Conservation (phyloP, 2,113 vertebrate species). For the Pseudopipra pipra region DNA sequence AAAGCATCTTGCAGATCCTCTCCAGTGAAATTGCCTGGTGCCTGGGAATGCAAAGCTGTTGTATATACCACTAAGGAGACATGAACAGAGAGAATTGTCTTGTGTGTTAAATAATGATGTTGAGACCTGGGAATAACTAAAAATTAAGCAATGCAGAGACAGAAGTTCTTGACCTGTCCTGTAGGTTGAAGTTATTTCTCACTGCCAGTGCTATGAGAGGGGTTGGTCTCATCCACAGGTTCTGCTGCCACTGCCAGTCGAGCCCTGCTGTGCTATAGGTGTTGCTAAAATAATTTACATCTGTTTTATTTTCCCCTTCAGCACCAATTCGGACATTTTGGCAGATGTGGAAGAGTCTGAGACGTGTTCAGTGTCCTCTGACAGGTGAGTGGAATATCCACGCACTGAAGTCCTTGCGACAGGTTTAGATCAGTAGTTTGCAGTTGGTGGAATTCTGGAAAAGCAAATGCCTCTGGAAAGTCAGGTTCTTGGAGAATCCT, state of each 20-base stretch:
- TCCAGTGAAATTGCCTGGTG: not conserved
- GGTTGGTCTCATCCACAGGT: not conserved
- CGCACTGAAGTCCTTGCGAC: not conserved
- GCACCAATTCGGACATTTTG: conserved; percentile 79
- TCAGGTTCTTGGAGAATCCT: not conserved
- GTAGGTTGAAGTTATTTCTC: not conserved
- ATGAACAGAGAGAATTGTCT: not conserved
- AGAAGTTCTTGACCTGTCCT: not conserved
- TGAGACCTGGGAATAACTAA: no score
- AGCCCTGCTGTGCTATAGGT: not conserved
- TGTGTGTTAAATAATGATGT: not conserved
- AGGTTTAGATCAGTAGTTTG: not conserved
- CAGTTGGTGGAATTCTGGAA: not conserved
- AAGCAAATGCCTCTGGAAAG: not conserved
- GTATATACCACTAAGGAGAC: not conserved
- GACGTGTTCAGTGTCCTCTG: conserved; percentile 19
- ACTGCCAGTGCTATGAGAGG: not conserved
- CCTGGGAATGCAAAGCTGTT: not conserved
- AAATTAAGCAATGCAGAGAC: not conserved
- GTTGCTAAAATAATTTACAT: not conserved
- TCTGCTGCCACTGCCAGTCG: not conserved
- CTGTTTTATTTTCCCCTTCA: conserved; percentile 26
- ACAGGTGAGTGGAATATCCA: conserved; percentile 52
- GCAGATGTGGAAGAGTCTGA: conserved; percentile 65
- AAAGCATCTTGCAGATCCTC: not conserved